These are phyloP conservation scores for Amphipoea lucens DNA, from an alignment of 2,888 invertebrate species.

Conservation along the genomic window DNA sequence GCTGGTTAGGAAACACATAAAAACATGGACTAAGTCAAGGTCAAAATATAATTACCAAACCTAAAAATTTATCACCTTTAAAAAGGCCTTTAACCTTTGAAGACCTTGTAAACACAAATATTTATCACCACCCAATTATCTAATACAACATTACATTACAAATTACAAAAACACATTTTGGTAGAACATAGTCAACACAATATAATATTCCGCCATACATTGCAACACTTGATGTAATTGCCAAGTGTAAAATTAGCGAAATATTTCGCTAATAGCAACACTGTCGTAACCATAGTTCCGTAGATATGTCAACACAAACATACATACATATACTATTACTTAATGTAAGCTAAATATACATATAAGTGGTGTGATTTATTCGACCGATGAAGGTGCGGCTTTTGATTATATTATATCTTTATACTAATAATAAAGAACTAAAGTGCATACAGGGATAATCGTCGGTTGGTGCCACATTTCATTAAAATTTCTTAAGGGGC, in stretches of 20 bases:
- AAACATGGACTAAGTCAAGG: neutral
- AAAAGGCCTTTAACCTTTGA: conserved; percentile 10
- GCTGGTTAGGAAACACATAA: neutral
- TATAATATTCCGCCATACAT: conserved; percentile 49
- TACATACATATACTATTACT: conserved; percentile 78
- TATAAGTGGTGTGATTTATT: conserved; percentile 77
- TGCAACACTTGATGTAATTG: conserved; percentile 70
- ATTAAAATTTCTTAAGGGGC: too few relatives aligned
- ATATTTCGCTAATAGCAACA: conserved; percentile 80
- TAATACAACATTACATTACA: conserved; percentile 51
- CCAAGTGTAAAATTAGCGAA: conserved; percentile 76
- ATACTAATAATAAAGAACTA: too few relatives aligned
- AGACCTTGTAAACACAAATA: neutral
- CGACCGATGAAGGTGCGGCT: conserved; percentile 55
- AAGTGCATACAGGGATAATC: too few relatives aligned
- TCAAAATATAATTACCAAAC: neutral
- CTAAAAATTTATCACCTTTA: neutral
- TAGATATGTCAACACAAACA: conserved; percentile 85
- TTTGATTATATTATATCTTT: conserved; percentile 19
- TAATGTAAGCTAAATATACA: conserved; percentile 85
- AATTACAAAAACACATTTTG: conserved; percentile 50
- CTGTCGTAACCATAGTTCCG: conserved; percentile 83
- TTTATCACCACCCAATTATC: conserved; percentile 48
- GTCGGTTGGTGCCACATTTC: too few relatives aligned
- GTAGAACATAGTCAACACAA: conserved; percentile 45